Conservation (phyloP, 2,888 invertebrate species). For the Nysson spinosus region DNA sequence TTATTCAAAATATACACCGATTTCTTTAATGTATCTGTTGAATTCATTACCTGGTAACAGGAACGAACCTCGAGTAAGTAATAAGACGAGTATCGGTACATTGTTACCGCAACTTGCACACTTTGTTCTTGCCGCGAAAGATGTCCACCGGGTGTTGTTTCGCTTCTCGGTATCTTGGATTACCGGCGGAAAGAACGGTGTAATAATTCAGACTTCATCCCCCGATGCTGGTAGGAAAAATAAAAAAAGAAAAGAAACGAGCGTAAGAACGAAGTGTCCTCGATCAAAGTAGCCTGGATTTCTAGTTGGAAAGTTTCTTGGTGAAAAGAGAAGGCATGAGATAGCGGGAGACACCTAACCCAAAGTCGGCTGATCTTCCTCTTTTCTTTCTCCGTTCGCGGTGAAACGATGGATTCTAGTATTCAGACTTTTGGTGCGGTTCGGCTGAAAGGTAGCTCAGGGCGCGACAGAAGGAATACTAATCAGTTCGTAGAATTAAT, state of each 20-base stretch:
- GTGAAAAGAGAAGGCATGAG: constrained; percentile 17
- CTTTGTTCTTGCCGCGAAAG: constrained; percentile 17
- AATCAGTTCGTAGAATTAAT: constrained; percentile 44
- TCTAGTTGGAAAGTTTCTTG: background rate
- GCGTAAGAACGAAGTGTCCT: constrained; percentile 33
- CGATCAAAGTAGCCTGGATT: constrained; percentile 40
- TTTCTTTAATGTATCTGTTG: too few species aligned
- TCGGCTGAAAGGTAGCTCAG: constrained; percentile 7
- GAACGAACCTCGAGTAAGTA: too few species aligned
- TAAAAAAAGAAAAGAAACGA: too few species aligned
- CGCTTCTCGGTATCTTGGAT: background rate
- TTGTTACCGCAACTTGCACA: constrained; percentile 13
- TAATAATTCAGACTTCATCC: constrained; percentile 36
- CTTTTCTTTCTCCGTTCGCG: background rate
- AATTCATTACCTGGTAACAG: too few species aligned
- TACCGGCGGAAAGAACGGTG: constrained; percentile 15
- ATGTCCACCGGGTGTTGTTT: constrained; percentile 16
- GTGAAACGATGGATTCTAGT: constrained; percentile 17
- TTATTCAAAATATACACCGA: too few species aligned
- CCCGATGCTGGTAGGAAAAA: constrained; percentile 13
- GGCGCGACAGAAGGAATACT: constrained; percentile 49
- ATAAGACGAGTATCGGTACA: constrained; percentile 36
- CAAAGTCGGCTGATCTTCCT: too few species aligned
- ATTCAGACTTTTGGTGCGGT: background rate
- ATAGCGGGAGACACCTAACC: constrained; percentile 14